These are phyloP conservation scores for Zootoca vivipara DNA, from an alignment of 2,113 vertebrate species.

Conservation along the genomic window DNA sequence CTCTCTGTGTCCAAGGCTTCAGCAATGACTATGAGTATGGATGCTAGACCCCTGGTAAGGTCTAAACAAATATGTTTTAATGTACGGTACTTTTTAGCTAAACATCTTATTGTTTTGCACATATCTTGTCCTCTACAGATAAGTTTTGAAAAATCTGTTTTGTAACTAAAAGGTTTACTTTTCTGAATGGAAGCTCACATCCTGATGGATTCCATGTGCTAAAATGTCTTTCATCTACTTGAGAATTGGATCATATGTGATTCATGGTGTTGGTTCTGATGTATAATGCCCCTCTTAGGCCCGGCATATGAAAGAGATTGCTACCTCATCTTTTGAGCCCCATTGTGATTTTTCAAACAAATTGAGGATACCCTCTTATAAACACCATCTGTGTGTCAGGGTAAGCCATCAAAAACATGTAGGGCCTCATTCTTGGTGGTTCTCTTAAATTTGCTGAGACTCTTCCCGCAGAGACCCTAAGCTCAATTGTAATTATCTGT, in stretches of 20 bases:
- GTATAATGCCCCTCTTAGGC: not conserved
- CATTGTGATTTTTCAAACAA: not conserved
- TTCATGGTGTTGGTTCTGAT: not conserved
- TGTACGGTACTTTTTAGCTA: not conserved
- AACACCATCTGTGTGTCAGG: not conserved
- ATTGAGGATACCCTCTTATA: not conserved
- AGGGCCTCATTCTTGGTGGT: not conserved
- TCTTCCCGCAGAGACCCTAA: not conserved
- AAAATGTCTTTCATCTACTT: not conserved
- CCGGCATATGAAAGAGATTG: slow-evolving; percentile 14
- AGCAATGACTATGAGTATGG: not conserved
- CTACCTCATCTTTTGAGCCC: not conserved
- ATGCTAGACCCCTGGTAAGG: too few relatives aligned
- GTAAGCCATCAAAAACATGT: not conserved
- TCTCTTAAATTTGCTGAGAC: not conserved
- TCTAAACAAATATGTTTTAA: not conserved
- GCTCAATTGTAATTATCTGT: not conserved
- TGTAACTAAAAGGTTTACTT: not conserved
- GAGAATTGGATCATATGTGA: not conserved
- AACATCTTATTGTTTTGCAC: not conserved
- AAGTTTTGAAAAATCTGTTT: not conserved
- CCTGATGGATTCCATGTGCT: not conserved
- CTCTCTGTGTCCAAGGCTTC: not conserved
- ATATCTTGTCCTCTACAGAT: not conserved
- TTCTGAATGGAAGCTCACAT: not conserved